Base-by-base conservation (phyloP, 1,140 invertebrate genomes). In the Sycophila sp. region DNA sequence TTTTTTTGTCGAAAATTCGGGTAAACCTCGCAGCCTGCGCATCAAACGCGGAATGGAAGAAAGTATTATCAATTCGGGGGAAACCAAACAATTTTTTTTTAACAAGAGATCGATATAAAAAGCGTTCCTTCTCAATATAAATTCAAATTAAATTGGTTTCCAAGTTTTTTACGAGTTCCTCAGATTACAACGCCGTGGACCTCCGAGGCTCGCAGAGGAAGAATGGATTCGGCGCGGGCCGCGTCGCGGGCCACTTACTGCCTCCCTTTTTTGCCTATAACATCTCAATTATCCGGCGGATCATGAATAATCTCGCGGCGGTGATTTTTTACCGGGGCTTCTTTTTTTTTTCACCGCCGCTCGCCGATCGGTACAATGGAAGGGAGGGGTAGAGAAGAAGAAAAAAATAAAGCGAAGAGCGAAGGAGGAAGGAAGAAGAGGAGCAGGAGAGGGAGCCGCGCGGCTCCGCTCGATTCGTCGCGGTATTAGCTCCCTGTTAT, bases 211-310 rank as follows among this genome's bases (percentile, higher is more conserved):
- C 45, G 34, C 47, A 36, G 62, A 36, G 49, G 13, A 32, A 30
- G 51, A 56, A 53, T 53, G 26, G 28, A 67, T 45, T 34, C 40
- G 64, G 34, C 45, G 8, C 7, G 15, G 4, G 22, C 51, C 24
- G n/a, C 4, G 36, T 4, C 5, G 42, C 58, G 34, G 15, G 38
- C 56, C n/a, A n/a, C 55, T 59, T 40, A 19, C 19, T 36, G n/a
- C n/a, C n/a, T 36, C 17, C 36, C 51, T 65, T 64, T 64, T 65
- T 55, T 65, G 36, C 36, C 64, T 51, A n/a, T n/a, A 68, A 60
- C 66, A 42, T 68, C 66, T 68, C 66, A 68, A 68, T 68, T 68
- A 68, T 59, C 66, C 66, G 42, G 40, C 15, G 28, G 66, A 68
- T 68, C 66, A 68, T 68, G 66, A 68, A 68, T 68, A 68, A 68